phyloP scores from a whole-genome alignment of 2,888 invertebrate genomes.

The Shargacucullia verbasci region DNA sequence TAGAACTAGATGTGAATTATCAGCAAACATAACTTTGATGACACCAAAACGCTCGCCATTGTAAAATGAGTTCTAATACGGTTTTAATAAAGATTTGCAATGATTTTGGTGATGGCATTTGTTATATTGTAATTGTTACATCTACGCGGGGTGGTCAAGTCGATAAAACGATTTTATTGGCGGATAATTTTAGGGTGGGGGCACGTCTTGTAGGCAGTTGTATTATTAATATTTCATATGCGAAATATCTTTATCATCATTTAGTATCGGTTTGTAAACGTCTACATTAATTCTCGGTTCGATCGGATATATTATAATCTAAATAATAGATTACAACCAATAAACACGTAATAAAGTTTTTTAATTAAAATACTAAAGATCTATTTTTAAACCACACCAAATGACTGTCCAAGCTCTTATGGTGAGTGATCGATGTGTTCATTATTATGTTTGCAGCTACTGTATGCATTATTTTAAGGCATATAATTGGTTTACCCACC shows the following conservation, averaged over 20 bases:
- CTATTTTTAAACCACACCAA: no score
- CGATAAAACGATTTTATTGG: conserved; percentile 64
- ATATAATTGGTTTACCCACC: conserved; percentile 20
- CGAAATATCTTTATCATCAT: not conserved
- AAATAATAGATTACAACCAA: no score
- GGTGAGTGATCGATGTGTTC: no score
- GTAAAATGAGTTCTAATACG: conserved; percentile 12
- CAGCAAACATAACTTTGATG: conserved; percentile 26
- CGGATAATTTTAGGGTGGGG: conserved; percentile 47
- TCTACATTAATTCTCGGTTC: no score
- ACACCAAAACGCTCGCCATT: not conserved
- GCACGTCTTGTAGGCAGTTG: conserved; percentile 11
- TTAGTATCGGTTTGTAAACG: not conserved
- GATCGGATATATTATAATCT: no score
- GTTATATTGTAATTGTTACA: conserved; percentile 47
- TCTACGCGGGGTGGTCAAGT: conserved; percentile 64
- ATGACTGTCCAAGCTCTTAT: no score
- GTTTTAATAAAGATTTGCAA: not conserved
- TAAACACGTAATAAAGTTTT: no score
- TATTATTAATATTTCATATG: not conserved
- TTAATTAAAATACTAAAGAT: no score
- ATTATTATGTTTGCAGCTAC: no score
- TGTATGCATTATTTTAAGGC: not conserved
- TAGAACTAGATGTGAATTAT: conserved; percentile 51
- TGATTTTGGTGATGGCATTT: not conserved